These are phyloP conservation scores for Epistrophe eligans DNA, from an alignment of 2,888 invertebrate species.

Conservation along the genomic window DNA sequence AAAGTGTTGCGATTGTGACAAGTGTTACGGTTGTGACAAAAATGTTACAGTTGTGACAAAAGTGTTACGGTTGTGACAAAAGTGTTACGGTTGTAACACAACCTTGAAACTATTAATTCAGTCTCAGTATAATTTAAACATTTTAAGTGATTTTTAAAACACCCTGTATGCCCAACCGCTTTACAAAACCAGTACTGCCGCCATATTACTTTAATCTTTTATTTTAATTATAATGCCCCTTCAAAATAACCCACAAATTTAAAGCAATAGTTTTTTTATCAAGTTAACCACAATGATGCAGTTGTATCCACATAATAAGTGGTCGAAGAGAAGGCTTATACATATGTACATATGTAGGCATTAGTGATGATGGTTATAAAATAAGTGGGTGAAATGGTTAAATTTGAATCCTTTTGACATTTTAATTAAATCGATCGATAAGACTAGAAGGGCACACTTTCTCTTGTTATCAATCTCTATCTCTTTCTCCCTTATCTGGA, in stretches of 20 bases:
- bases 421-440: slow-evolving; percentile 54
- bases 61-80: no score
- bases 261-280: slow-evolving; percentile 15
- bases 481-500: slow-evolving; percentile 9
- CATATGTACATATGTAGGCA: no score
- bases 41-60: no score
- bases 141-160: no score
- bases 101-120: no score
- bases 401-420: slow-evolving; percentile 53
- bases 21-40: no score
- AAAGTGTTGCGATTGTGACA: no score
- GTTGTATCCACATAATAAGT: background rate
- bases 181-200: background rate
- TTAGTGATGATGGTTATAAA: background rate
- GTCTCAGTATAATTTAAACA: no score
- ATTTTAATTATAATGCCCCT: no score
- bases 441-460: slow-evolving; percentile 23
- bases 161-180: background rate
- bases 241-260: background rate
- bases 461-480: background rate
- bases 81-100: no score
- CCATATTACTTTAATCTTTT: background rate
- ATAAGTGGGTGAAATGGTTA: slow-evolving; percentile 11
- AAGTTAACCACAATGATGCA: slow-evolving; percentile 31
- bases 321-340: background rate